phyloP scores from a whole-genome alignment of 2,888 invertebrate genomes.

The Tillus elongatus region DNA sequence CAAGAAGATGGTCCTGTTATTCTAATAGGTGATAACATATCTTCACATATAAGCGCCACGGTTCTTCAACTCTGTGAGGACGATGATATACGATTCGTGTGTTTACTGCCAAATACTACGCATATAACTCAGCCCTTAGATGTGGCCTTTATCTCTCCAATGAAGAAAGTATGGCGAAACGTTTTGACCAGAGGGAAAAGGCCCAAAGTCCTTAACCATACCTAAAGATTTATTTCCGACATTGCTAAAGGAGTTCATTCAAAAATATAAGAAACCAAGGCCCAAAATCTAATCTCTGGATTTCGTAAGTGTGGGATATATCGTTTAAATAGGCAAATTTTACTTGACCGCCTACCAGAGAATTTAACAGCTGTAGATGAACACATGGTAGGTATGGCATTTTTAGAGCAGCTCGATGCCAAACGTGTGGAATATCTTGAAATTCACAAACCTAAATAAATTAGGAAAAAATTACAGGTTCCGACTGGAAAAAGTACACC shows the following conservation, averaged over 20 bases:
- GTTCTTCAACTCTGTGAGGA: conserved; percentile 28
- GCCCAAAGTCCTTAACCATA: background rate
- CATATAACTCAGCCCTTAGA: too few species aligned
- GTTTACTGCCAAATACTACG: conserved; percentile 30
- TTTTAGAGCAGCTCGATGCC: conserved; percentile 3
- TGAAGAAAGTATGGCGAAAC: conserved; percentile 6
- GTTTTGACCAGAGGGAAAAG: conserved; percentile 2
- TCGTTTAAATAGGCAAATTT: conserved; percentile 8
- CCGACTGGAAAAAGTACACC: background rate
- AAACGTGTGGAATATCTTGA: conserved; percentile 9
- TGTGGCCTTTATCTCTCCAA: too few species aligned
- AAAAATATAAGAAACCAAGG: background rate
- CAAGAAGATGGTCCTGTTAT: conserved; percentile 24
- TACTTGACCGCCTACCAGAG: conserved; percentile 8
- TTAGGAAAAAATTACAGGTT: background rate
- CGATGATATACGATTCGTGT: conserved; percentile 32
- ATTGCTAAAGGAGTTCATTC: background rate
- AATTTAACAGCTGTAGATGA: conserved; percentile 3
- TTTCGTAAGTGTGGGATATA: conserved; percentile 7
- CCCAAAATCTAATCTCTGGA: conserved; percentile 5
- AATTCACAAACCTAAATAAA: too few species aligned
- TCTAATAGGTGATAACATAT: conserved; percentile 31
- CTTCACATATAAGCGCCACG: conserved; percentile 22
- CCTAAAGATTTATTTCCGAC: background rate
- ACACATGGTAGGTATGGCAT: conserved; percentile 6